phyloP scores from a whole-genome alignment of 2,113 vertebrate genomes.

The Edolisoma coerulescens region DNA sequence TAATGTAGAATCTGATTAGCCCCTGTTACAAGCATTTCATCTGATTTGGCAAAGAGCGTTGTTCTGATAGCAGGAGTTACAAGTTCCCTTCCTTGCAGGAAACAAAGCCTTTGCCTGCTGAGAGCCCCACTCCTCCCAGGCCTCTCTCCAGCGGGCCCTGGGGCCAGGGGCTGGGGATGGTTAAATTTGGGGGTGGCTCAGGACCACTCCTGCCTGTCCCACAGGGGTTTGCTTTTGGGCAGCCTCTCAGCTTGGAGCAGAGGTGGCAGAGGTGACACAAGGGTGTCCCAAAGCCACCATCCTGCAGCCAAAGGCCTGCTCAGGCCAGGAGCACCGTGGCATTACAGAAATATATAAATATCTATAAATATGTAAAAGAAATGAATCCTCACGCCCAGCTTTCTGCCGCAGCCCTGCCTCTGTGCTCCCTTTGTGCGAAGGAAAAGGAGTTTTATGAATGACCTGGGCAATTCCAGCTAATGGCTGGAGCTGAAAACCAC shows the following conservation, averaged over 20 bases:
- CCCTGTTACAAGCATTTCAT: slow-evolving; percentile 75
- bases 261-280: neutral
- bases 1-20: slow-evolving; percentile 88
- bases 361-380: fast-evolving
- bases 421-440: slow-evolving; percentile 37
- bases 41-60: slow-evolving; percentile 53
- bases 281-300: neutral
- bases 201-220: neutral
- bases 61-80: slow-evolving; percentile 57
- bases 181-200: neutral
- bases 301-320: neutral
- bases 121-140: neutral
- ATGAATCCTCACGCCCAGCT: neutral
- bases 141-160: neutral
- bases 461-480: slow-evolving; percentile 64
- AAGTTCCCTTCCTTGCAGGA: slow-evolving; percentile 24
- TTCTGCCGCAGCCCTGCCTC: slow-evolving; percentile 31
- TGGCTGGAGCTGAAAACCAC: slow-evolving; percentile 58
- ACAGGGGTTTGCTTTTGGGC: neutral
- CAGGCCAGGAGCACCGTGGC: neutral
- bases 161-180: neutral
- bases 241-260: neutral
- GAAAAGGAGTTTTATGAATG: slow-evolving; percentile 64
- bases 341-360: fast-evolving
- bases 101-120: neutral